Conservation (phyloP, 2,888 invertebrate genomes). For the Latheticus oryzae region DNA sequence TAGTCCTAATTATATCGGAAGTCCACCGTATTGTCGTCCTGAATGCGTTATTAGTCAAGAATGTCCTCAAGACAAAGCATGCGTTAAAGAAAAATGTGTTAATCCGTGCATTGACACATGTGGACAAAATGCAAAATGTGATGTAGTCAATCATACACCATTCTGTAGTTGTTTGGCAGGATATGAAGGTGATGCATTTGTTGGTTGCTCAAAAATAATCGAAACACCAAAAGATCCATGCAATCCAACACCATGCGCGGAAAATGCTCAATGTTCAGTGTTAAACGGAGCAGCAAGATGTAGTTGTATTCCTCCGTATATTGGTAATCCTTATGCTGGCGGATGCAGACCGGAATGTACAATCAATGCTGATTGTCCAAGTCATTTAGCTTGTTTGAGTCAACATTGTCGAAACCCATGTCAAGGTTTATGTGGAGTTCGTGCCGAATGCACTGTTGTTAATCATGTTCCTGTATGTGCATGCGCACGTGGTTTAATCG, state of each 20-base stretch:
- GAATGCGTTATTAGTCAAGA: slow-evolving; percentile 87
- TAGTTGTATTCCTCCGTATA: slow-evolving; percentile 87
- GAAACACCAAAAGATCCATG: slow-evolving; percentile 71
- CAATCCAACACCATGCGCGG: slow-evolving; percentile 84
- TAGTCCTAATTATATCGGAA: slow-evolving; percentile 81
- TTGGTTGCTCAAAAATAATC: slow-evolving; percentile 76
- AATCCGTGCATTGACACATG: slow-evolving; percentile 85
- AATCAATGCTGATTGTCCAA: slow-evolving; percentile 83
- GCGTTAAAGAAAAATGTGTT: slow-evolving; percentile 83
- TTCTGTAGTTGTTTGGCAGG: slow-evolving; percentile 83
- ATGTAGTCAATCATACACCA: slow-evolving; percentile 83
- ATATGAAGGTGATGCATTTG: slow-evolving; percentile 86
- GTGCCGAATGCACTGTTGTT: slow-evolving; percentile 84
- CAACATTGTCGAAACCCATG: slow-evolving; percentile 90
- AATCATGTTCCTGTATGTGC: slow-evolving; percentile 87
- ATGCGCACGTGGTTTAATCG: slow-evolving; percentile 80
- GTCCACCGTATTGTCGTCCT: slow-evolving; percentile 84
- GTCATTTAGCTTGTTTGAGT: slow-evolving; percentile 81
- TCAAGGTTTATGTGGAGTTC: slow-evolving; percentile 83
- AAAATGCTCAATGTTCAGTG: slow-evolving; percentile 82
- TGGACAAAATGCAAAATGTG: slow-evolving; percentile 83
- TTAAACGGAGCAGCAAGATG: slow-evolving; percentile 79
- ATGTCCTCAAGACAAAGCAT: slow-evolving; percentile 81
- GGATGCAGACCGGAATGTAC: slow-evolving; percentile 90
- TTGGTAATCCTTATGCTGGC: slow-evolving; percentile 87